Evolutionary conservation across 2,797 vertebrate genomes (phyloP).

Genomic region (Caiman crocodilus): DNA sequence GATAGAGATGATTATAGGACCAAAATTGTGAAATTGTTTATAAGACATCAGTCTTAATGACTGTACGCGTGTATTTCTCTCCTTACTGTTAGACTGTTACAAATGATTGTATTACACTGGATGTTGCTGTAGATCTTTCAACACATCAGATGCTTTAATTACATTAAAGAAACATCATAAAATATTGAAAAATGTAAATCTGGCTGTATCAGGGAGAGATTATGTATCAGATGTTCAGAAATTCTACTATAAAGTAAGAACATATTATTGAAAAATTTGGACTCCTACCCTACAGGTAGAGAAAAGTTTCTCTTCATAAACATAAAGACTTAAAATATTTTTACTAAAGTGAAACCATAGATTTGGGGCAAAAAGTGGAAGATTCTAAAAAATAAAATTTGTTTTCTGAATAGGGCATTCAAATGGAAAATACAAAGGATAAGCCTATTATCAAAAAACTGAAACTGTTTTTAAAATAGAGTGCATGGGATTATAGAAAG

Average conservation of each 20-base stretch:
- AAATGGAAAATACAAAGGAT: not conserved
- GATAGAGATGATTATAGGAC: not conserved
- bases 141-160: not conserved
- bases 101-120: not conserved
- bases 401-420: not conserved
- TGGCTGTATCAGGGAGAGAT: not conserved
- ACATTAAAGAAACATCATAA: not conserved
- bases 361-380: too few species aligned
- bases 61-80: not conserved
- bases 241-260: not conserved
- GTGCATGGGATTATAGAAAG: not conserved
- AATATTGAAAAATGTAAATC: not conserved
- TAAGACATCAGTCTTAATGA: not conserved
- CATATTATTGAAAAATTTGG: too few species aligned
- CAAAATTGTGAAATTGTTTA: not conserved
- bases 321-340: not conserved
- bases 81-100: not conserved
- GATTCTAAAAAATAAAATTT: not conserved
- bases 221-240: not conserved
- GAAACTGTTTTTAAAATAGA: not conserved
- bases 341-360: too few species aligned
- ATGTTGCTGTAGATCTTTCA: not conserved
- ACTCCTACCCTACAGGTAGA: not conserved
- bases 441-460: not conserved
- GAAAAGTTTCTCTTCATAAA: not conserved